These are phyloP conservation scores for Hippoglossus stenolepis DNA, from an alignment of 2,113 vertebrate species.

Conservation along the genomic window DNA sequence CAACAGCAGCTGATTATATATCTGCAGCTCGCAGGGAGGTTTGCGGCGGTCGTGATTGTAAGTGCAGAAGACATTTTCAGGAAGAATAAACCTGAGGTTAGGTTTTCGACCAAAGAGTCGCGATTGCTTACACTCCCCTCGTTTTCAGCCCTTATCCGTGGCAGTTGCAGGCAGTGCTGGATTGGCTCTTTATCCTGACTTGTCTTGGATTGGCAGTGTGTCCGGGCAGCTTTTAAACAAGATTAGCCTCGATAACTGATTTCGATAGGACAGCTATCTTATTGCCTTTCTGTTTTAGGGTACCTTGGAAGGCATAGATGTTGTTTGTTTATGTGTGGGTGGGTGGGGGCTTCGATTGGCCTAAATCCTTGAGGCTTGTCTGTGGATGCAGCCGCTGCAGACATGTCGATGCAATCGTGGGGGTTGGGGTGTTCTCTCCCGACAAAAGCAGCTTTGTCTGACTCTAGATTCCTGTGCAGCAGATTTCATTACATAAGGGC, in stretches of 20 bases:
- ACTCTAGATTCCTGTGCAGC: constrained; percentile 79
- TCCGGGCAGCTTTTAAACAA: constrained; percentile 13
- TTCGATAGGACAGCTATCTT: constrained; percentile 3
- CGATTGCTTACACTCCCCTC: neutral
- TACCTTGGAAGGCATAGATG: constrained; percentile 22
- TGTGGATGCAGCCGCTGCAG: constrained; percentile 38
- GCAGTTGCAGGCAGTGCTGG: neutral
- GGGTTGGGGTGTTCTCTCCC: constrained; percentile 54
- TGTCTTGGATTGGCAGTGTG: neutral
- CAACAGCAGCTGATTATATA: constrained; percentile 40
- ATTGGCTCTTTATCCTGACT: constrained; percentile 5
- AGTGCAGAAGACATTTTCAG: constrained; percentile 18
- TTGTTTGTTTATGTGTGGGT: neutral
- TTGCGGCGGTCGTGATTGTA: constrained; percentile 32
- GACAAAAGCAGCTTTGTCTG: constrained; percentile 82
- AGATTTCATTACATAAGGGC: constrained; percentile 78
- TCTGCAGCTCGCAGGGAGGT: constrained; percentile 23
- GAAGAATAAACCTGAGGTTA: constrained; percentile 15
- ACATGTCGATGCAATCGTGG: constrained; percentile 46
- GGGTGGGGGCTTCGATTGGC: constrained; percentile 41
- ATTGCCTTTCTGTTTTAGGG: neutral
- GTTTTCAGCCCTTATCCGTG: constrained; percentile 7
- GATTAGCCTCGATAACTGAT: neutral
- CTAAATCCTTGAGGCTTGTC: constrained; percentile 54
- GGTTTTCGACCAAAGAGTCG: constrained; percentile 9